Percentiles rank a stretch among this genome's conserved stretches.
These are phyloP conservation scores for Dasysyrphus tricinctus DNA, from an alignment of 2,888 invertebrate species.

Conservation along the genomic window DNA sequence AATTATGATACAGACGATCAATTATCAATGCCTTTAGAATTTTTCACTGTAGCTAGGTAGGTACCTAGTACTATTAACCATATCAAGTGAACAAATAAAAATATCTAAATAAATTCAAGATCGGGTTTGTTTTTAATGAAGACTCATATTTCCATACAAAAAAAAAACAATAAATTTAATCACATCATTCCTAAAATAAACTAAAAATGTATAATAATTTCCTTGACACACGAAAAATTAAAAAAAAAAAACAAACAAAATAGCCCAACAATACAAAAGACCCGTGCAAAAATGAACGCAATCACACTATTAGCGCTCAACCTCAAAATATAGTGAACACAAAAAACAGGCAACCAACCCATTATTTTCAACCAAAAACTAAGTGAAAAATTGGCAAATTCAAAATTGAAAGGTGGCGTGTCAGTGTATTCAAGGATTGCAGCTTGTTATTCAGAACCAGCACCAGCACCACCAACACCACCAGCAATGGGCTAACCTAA, in stretches of 20 bases:
- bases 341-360: neutral
- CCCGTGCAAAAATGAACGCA: conserved; percentile 46
- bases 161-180: conserved; percentile 30
- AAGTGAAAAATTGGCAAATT: conserved; percentile 52
- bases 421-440: conserved; percentile 53
- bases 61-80: too few relatives aligned
- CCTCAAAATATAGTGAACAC: neutral
- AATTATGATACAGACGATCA: too few relatives aligned
- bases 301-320: conserved; percentile 64
- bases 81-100: too few relatives aligned
- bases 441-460: conserved; percentile 17
- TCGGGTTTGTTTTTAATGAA: neutral
- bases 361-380: neutral
- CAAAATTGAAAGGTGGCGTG: conserved; percentile 62
- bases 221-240: conserved; percentile 30
- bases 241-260: neutral
- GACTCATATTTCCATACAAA: neutral
- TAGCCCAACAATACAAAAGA: neutral
- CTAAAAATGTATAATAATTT: conserved; percentile 52
- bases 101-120: too few relatives aligned
- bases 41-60: too few relatives aligned
- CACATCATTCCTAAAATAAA: conserved; percentile 8
- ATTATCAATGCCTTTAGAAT: too few relatives aligned
- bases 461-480: conserved; percentile 34
- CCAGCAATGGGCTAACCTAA: conserved; percentile 39